Evolutionary conservation across 2,113 vertebrate genomes (phyloP).

Genomic region (Entosphenus tridentatus): DNA sequence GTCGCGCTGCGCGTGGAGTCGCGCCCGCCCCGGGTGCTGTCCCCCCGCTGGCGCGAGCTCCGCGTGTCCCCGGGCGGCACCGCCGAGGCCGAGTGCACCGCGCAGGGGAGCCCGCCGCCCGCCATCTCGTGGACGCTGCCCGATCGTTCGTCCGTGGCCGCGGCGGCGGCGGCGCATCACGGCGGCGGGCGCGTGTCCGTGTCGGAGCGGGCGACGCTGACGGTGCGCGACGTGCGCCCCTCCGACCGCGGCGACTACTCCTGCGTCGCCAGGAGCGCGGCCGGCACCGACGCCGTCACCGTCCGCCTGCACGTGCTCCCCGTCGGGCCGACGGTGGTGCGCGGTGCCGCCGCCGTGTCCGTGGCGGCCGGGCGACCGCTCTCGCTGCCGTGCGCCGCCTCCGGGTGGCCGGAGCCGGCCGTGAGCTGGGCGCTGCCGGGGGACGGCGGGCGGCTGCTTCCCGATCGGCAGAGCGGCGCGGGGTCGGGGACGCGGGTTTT

Average conservation of each 20-base stretch:
- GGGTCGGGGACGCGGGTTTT: no score
- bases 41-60: slow-evolving; percentile 31
- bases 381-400: slow-evolving; percentile 27
- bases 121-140: slow-evolving; percentile 57
- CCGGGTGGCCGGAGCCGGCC: slow-evolving; percentile 23
- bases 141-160: slow-evolving; percentile 16
- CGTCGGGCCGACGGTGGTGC: slow-evolving; percentile 26
- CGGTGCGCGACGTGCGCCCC: slow-evolving; percentile 35
- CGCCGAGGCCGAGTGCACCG: slow-evolving; percentile 35
- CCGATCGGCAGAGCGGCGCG: no score
- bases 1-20: slow-evolving; percentile 28
- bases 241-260: slow-evolving; percentile 32
- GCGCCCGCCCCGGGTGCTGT: slow-evolving; percentile 30
- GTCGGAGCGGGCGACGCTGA: background rate
- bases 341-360: slow-evolving; percentile 19
- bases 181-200: no score
- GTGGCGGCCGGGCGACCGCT: slow-evolving; percentile 22
- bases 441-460: no score
- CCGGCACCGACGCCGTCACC: slow-evolving; percentile 31
- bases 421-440: slow-evolving; percentile 28
- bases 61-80: slow-evolving; percentile 33
- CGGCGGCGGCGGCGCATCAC: no score
- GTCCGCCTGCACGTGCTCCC: slow-evolving; percentile 29
- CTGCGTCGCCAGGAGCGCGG: slow-evolving; percentile 37
- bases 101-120: slow-evolving; percentile 33